phyloP scores from a whole-genome alignment of 2,888 invertebrate genomes.

The Sesia apiformis region DNA sequence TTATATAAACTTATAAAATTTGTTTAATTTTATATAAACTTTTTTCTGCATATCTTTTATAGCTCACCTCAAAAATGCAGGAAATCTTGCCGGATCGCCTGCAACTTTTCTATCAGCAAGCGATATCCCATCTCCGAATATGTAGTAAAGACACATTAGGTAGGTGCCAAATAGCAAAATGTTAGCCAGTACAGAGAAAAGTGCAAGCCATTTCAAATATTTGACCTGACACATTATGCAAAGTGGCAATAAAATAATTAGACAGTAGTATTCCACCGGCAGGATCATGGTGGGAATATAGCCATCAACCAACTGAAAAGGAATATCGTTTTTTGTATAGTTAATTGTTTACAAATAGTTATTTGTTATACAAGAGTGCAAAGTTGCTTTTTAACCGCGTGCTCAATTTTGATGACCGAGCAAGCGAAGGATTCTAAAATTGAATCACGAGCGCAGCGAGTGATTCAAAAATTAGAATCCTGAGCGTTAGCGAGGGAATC shows the following conservation, averaged over 20 bases:
- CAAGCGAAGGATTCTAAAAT: too few species aligned
- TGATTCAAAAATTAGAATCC: too few species aligned
- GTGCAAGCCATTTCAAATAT: slow-evolving; percentile 86
- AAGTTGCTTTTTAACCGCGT: too few species aligned
- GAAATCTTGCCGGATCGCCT: slow-evolving; percentile 77
- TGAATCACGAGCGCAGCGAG: too few species aligned
- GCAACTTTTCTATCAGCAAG: slow-evolving; percentile 68
- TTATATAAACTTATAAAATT: too few species aligned
- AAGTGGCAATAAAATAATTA: slow-evolving; percentile 49
- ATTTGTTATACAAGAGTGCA: too few species aligned
- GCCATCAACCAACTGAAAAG: slow-evolving; percentile 55
- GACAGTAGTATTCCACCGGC: slow-evolving; percentile 57
- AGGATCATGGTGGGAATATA: slow-evolving; percentile 38
- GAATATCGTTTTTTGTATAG: neutral
- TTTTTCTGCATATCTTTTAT: too few species aligned
- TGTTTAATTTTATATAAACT: too few species aligned
- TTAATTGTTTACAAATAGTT: too few species aligned
- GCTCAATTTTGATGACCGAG: too few species aligned
- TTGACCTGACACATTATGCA: slow-evolving; percentile 72
- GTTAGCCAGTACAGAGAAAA: slow-evolving; percentile 94
- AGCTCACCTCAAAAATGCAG: slow-evolving; percentile 85
- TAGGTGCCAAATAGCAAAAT: slow-evolving; percentile 84
- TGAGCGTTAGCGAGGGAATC: too few species aligned
- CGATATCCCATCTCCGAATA: slow-evolving; percentile 74
- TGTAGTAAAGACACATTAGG: slow-evolving; percentile 88